phyloP scores from a whole-genome alignment of 1,140 invertebrate species.

The Leptonema lineaticorne region DNA sequence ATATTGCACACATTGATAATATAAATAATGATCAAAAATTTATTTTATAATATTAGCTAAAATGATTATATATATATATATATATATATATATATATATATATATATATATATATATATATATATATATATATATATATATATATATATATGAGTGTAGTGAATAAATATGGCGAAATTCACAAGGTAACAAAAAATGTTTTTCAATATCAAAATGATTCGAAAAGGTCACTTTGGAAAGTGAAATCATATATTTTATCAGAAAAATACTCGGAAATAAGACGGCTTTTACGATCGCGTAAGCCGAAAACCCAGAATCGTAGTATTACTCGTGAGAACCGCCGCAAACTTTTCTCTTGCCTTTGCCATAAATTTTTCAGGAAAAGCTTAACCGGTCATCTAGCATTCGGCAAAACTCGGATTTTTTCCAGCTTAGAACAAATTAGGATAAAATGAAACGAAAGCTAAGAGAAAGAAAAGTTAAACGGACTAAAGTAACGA shows the following conservation, averaged over 20 bases:
- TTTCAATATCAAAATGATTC: not conserved
- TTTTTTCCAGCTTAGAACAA: not conserved
- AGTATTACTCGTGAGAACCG: slow-evolving; percentile 1
- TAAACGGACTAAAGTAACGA: no score
- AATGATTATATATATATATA: no score
- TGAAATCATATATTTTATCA: not conserved
- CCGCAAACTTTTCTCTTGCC: not conserved
- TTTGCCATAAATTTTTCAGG: slow-evolving; percentile 17
- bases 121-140: not conserved
- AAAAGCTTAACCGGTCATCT: slow-evolving; percentile 3
- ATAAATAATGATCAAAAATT: no score
- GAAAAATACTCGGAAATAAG: slow-evolving; percentile 1
- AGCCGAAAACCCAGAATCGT: not conserved
- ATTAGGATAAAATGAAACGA: not conserved
- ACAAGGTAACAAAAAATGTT: not conserved
- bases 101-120: not conserved
- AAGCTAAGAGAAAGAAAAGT: no score
- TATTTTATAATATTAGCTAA: no score
- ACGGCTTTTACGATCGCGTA: slow-evolving; percentile 9
- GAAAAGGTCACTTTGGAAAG: not conserved
- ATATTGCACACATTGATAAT: no score
- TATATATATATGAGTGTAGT: not conserved
- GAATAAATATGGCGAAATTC: no score
- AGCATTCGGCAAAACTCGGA: slow-evolving; percentile 5
- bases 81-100: no score